These are phyloP conservation scores for Pelusios castaneus DNA, from an alignment of 2,113 vertebrate species.

Conservation along the genomic window DNA sequence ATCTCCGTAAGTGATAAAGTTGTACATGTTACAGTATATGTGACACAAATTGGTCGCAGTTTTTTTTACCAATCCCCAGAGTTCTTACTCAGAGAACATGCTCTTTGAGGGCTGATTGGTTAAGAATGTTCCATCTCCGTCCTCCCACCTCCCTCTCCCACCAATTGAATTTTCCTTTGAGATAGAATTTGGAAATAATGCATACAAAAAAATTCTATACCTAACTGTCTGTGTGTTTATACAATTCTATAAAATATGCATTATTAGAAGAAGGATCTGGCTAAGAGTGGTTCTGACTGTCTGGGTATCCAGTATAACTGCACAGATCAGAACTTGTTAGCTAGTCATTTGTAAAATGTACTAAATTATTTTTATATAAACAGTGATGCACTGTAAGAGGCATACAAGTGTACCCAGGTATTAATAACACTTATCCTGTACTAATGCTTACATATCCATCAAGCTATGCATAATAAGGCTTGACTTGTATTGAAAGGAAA, in stretches of 20 bases:
- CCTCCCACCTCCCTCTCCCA: conserved; percentile 29
- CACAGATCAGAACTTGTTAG: not conserved
- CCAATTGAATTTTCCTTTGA: conserved; percentile 4
- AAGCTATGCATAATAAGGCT: not conserved
- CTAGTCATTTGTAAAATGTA: conserved; percentile 14
- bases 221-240: conserved; percentile 6
- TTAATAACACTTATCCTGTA: not conserved
- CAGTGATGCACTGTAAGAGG: not conserved
- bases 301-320: conserved; percentile 28
- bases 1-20: conserved; percentile 76
- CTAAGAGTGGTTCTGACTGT: not conserved
- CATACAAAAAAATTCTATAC: not conserved
- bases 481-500: not conserved
- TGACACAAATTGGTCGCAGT: conserved; percentile 63
- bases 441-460: conserved; percentile 4
- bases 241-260: not conserved
- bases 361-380: not conserved
- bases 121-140: conserved; percentile 37
- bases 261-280: not conserved
- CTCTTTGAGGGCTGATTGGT: conserved; percentile 44
- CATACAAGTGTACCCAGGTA: not conserved
- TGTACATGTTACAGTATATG: conserved; percentile 72
- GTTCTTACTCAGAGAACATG: conserved; percentile 10
- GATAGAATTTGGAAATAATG: not conserved
- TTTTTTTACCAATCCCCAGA: conserved; percentile 47